Conservation (phyloP, 2,113 vertebrate genomes). For the Forbesichthys agassizii region DNA sequence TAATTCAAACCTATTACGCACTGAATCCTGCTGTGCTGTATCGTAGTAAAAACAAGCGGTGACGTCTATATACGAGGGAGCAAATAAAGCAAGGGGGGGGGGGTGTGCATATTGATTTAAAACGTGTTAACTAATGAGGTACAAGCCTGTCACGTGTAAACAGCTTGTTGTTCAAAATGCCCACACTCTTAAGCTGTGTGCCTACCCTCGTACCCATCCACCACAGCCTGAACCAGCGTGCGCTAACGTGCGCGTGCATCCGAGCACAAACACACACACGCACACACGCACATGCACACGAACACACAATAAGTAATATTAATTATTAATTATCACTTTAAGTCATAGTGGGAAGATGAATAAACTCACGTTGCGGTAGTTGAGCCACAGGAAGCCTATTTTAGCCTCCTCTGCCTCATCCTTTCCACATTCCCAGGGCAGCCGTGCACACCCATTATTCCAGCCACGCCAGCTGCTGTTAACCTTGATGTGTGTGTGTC, state of each 20-base stretch:
- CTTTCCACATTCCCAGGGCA: slow-evolving; percentile 60
- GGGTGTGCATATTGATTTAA: slow-evolving; percentile 58
- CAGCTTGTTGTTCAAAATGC: slow-evolving; percentile 64
- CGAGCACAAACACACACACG: slow-evolving; percentile 13
- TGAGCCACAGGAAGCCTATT: slow-evolving; percentile 57
- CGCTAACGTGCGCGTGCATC: background rate
- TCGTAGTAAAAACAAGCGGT: too few species aligned
- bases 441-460: slow-evolving; percentile 69
- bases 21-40: too few species aligned
- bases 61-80: too few species aligned
- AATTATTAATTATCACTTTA: slow-evolving; percentile 55
- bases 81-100: background rate
- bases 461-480: slow-evolving; percentile 72
- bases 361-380: slow-evolving; percentile 57
- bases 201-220: background rate
- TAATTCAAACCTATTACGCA: too few species aligned
- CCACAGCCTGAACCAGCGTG: slow-evolving; percentile 1
- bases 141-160: slow-evolving; percentile 63
- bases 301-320: slow-evolving; percentile 36
- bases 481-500: slow-evolving; percentile 61
- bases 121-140: slow-evolving; percentile 64
- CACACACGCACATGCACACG: slow-evolving; percentile 17
- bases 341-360: slow-evolving; percentile 71
- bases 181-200: slow-evolving; percentile 22
- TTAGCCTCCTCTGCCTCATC: slow-evolving; percentile 45